Evolutionary conservation across 2,113 vertebrate genomes (phyloP).

Genomic region (Rhea pennata): DNA sequence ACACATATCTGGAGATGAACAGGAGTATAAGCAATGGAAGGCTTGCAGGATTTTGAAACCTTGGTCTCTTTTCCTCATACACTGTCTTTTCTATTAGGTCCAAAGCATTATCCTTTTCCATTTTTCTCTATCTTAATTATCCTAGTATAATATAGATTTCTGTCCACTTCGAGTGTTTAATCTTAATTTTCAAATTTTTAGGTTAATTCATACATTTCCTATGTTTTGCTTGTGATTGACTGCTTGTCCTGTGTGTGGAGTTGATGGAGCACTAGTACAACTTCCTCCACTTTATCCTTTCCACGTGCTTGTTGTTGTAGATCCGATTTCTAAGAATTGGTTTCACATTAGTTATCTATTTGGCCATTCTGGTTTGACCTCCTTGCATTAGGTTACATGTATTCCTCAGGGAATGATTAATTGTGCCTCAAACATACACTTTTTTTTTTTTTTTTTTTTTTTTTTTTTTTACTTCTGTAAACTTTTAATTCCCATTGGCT

Average conservation of each 20-base stretch:
- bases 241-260: not conserved
- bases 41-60: not conserved
- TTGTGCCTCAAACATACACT: not conserved
- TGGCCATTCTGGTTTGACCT: not conserved
- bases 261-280: not conserved
- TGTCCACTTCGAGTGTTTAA: not conserved
- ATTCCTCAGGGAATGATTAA: slow-evolving; percentile 1
- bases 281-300: not conserved
- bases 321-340: not conserved
- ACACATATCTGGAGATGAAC: not conserved
- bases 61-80: not conserved
- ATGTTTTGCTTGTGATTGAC: not conserved
- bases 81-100: not conserved
- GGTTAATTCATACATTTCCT: not conserved
- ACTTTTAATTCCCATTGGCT: not conserved
- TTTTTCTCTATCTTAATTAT: not conserved
- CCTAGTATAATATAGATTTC: not conserved
- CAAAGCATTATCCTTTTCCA: not conserved
- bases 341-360: not conserved
- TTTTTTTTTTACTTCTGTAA: not conserved
- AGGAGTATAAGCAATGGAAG: not conserved
- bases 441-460: not conserved
- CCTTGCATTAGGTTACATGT: not conserved
- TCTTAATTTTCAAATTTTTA: not conserved
- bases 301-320: not conserved